Conservation (phyloP, 2,797 vertebrate species). For the Xenopus petersii region DNA sequence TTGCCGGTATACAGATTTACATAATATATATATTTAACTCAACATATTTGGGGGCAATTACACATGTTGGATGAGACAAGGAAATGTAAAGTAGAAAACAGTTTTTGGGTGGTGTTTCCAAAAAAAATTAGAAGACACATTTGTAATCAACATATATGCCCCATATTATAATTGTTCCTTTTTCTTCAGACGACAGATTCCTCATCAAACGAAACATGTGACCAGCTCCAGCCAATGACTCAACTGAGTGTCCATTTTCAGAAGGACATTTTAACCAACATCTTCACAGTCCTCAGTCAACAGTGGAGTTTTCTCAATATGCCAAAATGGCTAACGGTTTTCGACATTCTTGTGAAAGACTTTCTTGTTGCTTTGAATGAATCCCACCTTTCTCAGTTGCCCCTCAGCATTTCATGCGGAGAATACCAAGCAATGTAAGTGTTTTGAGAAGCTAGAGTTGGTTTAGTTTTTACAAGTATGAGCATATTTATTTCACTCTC, state of each 20-base stretch:
- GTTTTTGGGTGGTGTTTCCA: no score
- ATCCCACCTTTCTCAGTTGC: background rate
- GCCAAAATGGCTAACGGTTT: background rate
- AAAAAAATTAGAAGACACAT: no score
- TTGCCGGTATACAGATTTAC: no score
- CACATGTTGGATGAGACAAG: no score
- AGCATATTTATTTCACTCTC: no score
- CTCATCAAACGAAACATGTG: background rate
- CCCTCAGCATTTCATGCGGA: background rate
- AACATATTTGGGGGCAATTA: no score
- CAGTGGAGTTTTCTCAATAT: background rate
- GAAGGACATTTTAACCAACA: background rate
- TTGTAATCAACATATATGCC: no score
- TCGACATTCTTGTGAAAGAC: background rate
- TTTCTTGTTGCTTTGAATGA: background rate
- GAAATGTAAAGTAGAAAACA: no score
- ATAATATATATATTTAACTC: no score
- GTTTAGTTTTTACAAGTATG: no score
- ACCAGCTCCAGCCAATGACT: background rate
- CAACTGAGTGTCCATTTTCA: background rate
- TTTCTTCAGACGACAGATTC: background rate
- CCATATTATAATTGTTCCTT: background rate
- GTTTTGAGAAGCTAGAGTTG: background rate
- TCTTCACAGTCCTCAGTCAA: background rate
- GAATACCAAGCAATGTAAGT: slow-evolving; percentile 4